Conservation (phyloP, 2,888 invertebrate species). For the Pinctada fucata region DNA sequence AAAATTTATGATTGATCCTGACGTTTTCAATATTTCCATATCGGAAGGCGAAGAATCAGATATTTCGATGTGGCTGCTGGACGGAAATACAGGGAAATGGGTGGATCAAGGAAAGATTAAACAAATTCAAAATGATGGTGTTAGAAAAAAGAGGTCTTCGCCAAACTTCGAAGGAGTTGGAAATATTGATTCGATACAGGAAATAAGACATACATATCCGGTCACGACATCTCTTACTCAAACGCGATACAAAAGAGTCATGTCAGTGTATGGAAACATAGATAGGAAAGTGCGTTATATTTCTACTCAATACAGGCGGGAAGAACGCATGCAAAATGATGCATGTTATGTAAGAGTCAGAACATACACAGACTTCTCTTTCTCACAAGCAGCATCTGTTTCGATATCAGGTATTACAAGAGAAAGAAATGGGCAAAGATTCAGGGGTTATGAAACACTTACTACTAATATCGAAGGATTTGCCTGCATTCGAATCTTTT, state of each 20-base stretch:
- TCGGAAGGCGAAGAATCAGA: neutral
- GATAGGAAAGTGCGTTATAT: too few relatives aligned
- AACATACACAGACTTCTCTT: conserved; percentile 2
- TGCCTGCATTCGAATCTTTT: neutral
- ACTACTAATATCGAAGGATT: neutral
- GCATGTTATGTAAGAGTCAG: conserved; percentile 3
- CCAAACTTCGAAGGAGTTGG: too few relatives aligned
- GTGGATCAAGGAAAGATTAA: neutral
- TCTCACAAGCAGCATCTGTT: neutral
- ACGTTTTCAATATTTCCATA: neutral
- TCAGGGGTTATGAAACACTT: neutral
- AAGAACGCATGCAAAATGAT: neutral
- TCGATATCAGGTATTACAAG: neutral
- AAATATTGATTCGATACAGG: too few relatives aligned
- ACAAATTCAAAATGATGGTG: neutral
- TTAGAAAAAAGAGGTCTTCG: neutral
- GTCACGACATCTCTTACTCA: too few relatives aligned
- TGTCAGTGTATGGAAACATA: too few relatives aligned
- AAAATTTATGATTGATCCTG: neutral
- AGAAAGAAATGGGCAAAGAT: neutral
- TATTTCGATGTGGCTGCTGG: neutral
- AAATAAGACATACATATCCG: too few relatives aligned
- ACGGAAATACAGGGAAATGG: neutral
- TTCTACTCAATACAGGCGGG: neutral
- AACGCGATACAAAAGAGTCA: too few relatives aligned